Evolutionary conservation across 2,888 invertebrate species (phyloP).

Genomic region (Dioctria rufipes): DNA sequence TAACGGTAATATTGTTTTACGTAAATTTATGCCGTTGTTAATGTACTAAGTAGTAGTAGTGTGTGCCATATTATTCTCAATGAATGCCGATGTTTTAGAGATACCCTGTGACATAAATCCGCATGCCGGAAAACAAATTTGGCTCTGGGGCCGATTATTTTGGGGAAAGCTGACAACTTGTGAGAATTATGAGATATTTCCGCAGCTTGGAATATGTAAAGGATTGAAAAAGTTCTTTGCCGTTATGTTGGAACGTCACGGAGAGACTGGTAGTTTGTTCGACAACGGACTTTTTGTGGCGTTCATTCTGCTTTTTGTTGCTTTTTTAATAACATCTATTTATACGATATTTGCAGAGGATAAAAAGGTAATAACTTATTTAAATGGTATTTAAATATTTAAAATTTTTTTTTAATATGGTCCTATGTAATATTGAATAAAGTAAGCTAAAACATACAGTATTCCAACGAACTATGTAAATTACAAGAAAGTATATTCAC

Average conservation of each 20-base stretch:
- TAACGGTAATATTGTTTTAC: background rate
- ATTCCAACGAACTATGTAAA: too few relatives aligned
- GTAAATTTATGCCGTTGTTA: slow-evolving; percentile 15
- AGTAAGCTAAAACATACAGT: too few relatives aligned
- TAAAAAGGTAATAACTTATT: slow-evolving; percentile 43
- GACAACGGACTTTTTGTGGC: slow-evolving; percentile 50
- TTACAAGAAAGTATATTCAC: too few relatives aligned
- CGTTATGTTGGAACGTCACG: slow-evolving; percentile 30
- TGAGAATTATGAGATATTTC: slow-evolving; percentile 46
- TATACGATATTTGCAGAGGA: slow-evolving; percentile 50
- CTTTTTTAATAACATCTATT: slow-evolving; percentile 45
- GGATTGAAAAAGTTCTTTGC: slow-evolving; percentile 45
- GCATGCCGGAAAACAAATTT: background rate
- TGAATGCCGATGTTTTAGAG: slow-evolving; percentile 3
- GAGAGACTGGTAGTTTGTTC: slow-evolving; percentile 46
- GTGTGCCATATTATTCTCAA: background rate
- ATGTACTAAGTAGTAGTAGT: too few relatives aligned
- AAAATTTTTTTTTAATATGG: too few relatives aligned
- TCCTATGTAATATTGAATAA: too few relatives aligned
- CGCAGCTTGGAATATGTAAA: slow-evolving; percentile 42
- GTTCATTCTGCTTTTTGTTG: slow-evolving; percentile 43
- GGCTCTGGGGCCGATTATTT: background rate
- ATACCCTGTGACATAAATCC: background rate
- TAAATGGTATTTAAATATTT: too few relatives aligned
- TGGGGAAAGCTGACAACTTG: slow-evolving; percentile 41